A percentile compares a stretch with the other conserved stretches of the same genome.
These are phyloP conservation scores for Ricordea florida DNA, from an alignment of 92 coral and sea anemone genomes.

Conservation along the genomic window DNA sequence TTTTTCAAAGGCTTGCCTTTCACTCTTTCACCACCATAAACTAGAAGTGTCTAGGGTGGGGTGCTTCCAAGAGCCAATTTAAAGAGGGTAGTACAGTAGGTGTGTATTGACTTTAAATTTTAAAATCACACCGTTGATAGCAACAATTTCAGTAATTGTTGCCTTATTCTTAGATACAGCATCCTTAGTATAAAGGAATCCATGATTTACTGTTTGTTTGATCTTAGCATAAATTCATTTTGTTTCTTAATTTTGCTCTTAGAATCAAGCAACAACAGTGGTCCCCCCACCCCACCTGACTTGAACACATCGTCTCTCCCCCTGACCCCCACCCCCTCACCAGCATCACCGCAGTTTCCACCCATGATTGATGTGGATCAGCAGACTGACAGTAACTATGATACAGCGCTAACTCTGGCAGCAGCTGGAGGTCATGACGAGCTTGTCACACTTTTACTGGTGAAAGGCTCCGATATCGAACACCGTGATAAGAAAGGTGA, in stretches of 20 bases:
- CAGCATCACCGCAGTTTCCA: constrained; percentile 90
- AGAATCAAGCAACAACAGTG: constrained; percentile 74
- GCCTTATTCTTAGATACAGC: too few species aligned
- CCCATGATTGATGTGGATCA: constrained; percentile 96
- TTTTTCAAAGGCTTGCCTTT: too few species aligned
- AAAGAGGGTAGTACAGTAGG: too few species aligned
- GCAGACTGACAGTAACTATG: constrained; percentile 98
- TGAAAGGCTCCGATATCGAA: constrained; percentile 88
- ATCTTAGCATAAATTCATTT: too few species aligned
- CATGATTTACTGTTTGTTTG: too few species aligned
- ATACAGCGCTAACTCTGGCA: constrained; percentile 94
- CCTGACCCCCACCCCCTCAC: constrained; percentile 97
- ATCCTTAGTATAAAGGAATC: too few species aligned
- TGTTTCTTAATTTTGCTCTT: background rate
- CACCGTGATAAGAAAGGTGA: constrained; percentile 99
- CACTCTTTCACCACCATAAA: too few species aligned
- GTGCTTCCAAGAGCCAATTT: too few species aligned
- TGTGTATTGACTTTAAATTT: too few species aligned
- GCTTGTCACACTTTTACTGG: constrained; percentile 79
- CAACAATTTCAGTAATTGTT: too few species aligned
- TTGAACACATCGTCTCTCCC: constrained; percentile 80
- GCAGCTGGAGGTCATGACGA: constrained; percentile 99
- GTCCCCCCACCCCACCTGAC: constrained; percentile 89
- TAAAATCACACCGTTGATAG: too few species aligned
- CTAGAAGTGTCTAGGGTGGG: too few species aligned